These are phyloP conservation scores for Spilosoma lubricipeda DNA, from an alignment of 2,888 invertebrate species.

Conservation along the genomic window DNA sequence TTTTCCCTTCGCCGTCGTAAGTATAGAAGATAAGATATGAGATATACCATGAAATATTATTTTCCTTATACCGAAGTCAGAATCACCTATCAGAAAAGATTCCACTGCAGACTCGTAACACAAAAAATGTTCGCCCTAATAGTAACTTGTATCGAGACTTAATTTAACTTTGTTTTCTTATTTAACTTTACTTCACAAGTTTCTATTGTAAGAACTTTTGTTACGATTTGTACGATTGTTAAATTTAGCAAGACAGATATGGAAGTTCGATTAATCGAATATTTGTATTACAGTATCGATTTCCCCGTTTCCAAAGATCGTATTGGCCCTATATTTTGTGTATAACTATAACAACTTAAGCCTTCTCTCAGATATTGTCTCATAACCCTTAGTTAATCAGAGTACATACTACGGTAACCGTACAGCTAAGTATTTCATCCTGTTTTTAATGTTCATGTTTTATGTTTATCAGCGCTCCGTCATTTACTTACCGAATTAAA, in stretches of 20 bases:
- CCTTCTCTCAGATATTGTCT: too few species aligned
- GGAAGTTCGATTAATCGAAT: not conserved
- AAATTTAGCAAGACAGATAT: not conserved
- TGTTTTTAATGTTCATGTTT: too few species aligned
- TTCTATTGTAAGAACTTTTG: slow-evolving; percentile 20
- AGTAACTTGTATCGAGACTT: slow-evolving; percentile 16
- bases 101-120: not conserved
- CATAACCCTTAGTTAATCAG: too few species aligned
- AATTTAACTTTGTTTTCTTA: slow-evolving; percentile 55
- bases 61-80: not conserved
- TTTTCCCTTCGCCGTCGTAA: not conserved
- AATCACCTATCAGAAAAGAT: not conserved
- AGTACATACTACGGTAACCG: too few species aligned
- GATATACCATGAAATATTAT: not conserved
- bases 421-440: too few species aligned
- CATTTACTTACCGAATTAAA: too few species aligned
- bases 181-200: slow-evolving; percentile 56
- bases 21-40: not conserved
- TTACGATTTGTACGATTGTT: slow-evolving; percentile 8
- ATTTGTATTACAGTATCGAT: not conserved
- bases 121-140: not conserved
- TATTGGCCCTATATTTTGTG: too few species aligned
- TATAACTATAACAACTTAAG: too few species aligned
- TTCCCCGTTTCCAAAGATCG: not conserved
- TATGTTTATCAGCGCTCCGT: too few species aligned